Evolutionary conservation across 2,113 vertebrate genomes (phyloP).

Genomic region (Bujurquina vittata): DNA sequence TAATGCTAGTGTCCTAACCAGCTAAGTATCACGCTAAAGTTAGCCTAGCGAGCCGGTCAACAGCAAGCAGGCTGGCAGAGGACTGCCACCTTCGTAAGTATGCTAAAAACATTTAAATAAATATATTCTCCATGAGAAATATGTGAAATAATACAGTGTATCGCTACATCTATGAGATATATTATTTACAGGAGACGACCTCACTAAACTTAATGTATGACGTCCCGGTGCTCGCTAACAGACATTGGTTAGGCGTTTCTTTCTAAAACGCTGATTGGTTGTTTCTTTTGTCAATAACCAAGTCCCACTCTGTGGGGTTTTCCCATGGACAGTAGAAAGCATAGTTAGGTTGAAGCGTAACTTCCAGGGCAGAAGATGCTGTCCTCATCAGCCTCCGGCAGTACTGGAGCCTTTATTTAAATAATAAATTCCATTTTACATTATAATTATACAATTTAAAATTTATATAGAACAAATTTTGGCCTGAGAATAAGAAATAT

Average conservation of each 20-base stretch:
- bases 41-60: conserved; percentile 30
- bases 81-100: conserved; percentile 37
- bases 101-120: conserved; percentile 31
- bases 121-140: conserved; percentile 18
- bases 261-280: conserved; percentile 60
- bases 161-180: conserved; percentile 53
- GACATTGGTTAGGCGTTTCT: conserved; percentile 42
- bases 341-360: conserved; percentile 70
- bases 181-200: conserved; percentile 75
- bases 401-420: background rate
- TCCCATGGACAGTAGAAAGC: conserved; percentile 58
- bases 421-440: background rate
- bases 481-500: background rate
- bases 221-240: background rate
- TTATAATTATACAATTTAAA: background rate
- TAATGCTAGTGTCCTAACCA: conserved; percentile 44
- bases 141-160: conserved; percentile 39
- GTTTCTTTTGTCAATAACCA: background rate
- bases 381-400: background rate
- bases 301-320: conserved; percentile 72
- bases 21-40: conserved; percentile 53
- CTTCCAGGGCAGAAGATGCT: conserved; percentile 6
- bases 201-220: conserved; percentile 21
- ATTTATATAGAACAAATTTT: background rate
- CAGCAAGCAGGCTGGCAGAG: conserved; percentile 33